Conservation (phyloP, 2,797 vertebrate species). For the Ceryle rudis region DNA sequence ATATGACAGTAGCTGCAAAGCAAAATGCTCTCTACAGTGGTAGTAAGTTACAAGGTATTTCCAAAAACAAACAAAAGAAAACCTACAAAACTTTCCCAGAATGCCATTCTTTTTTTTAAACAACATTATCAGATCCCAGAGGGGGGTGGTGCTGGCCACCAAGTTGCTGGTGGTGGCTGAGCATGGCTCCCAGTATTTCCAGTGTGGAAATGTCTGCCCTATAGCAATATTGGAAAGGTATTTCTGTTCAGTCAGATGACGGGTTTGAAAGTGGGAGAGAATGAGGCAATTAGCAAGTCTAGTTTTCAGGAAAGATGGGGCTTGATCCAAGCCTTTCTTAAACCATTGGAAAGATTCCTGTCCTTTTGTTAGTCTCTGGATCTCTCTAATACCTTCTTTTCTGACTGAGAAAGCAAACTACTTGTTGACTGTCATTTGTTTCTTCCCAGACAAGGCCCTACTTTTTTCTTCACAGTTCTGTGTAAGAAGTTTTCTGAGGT, state of each 20-base stretch:
- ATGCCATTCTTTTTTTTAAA: neutral
- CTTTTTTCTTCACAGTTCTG: neutral
- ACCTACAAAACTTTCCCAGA: neutral
- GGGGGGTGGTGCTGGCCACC: neutral
- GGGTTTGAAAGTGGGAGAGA: constrained; percentile 17
- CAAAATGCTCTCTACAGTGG: neutral
- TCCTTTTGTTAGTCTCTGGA: constrained; percentile 7
- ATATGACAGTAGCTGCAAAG: neutral
- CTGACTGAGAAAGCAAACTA: constrained; percentile 8
- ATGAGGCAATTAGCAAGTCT: constrained; percentile 32
- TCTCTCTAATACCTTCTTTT: neutral
- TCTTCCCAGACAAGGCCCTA: constrained; percentile 6
- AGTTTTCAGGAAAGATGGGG: constrained; percentile 51
- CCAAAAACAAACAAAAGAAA: neutral
- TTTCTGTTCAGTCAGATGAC: neutral
- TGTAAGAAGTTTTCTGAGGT: constrained; percentile 6
- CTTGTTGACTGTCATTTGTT: constrained; percentile 21
- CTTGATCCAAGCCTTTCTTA: constrained; percentile 5
- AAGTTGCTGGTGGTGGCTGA: neutral
- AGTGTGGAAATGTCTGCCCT: neutral
- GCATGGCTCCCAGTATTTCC: neutral
- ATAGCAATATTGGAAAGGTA: neutral
- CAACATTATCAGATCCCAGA: neutral
- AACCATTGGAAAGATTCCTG: neutral
- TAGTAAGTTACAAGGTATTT: neutral